phyloP scores from a whole-genome alignment of 2,797 vertebrate species.

The Diplodus sargus region DNA sequence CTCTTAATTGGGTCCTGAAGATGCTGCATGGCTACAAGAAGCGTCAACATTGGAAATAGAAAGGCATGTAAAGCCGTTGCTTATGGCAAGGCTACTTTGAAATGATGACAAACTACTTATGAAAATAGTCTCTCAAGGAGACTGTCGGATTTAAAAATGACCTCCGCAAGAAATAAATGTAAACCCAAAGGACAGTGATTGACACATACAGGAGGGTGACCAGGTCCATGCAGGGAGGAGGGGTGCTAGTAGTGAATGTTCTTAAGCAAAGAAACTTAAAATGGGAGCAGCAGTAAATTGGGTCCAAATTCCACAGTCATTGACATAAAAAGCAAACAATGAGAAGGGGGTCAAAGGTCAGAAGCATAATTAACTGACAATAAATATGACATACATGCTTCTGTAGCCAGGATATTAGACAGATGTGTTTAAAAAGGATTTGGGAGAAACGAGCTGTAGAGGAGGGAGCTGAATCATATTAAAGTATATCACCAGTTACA shows the following conservation, averaged over 20 bases:
- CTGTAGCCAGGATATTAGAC: not conserved
- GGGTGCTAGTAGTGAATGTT: slow-evolving; percentile 2
- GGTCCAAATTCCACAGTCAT: not conserved
- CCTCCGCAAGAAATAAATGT: slow-evolving; percentile 66
- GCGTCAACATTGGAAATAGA: slow-evolving; percentile 73
- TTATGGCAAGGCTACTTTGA: slow-evolving; percentile 62
- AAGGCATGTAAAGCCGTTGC: slow-evolving; percentile 67
- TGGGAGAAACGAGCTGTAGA: not conserved
- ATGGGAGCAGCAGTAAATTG: slow-evolving; percentile 12
- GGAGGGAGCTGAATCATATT: too few species aligned
- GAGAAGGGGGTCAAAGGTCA: slow-evolving; percentile 27
- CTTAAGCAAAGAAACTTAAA: slow-evolving; percentile 13
- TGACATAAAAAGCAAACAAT: slow-evolving; percentile 28
- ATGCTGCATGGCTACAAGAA: slow-evolving; percentile 59
- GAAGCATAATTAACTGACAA: slow-evolving; percentile 23
- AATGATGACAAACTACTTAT: slow-evolving; percentile 72
- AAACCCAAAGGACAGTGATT: slow-evolving; percentile 34
- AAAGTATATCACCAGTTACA: too few species aligned
- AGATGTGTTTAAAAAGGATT: not conserved
- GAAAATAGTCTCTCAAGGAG: slow-evolving; percentile 75
- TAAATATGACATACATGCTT: slow-evolving; percentile 11
- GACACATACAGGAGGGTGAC: slow-evolving; percentile 39
- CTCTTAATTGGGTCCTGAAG: slow-evolving; percentile 70
- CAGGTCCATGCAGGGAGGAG: slow-evolving; percentile 8
- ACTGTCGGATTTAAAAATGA: slow-evolving; percentile 66